phyloP scores from a whole-genome alignment of 1,140 invertebrate genomes.

The Hermetia illucens region DNA sequence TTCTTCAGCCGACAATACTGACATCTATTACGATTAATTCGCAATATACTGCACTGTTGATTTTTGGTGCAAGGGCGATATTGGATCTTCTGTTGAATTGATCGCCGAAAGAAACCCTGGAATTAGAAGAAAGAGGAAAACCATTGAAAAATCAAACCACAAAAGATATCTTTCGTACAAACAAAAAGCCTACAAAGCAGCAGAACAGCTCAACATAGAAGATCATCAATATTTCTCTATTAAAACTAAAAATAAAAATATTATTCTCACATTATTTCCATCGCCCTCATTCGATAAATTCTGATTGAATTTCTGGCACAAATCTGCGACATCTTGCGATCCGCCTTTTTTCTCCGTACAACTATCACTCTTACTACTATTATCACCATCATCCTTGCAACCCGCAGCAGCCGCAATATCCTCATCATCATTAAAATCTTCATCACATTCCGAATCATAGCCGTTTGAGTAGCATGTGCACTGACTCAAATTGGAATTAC shows the following conservation, averaged over 20 bases:
- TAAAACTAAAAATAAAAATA: slow-evolving; percentile 4
- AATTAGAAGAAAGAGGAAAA: slow-evolving; percentile 18
- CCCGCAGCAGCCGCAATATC: no score
- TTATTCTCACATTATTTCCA: neutral
- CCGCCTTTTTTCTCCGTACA: no score
- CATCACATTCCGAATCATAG: slow-evolving; percentile 43
- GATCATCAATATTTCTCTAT: slow-evolving; percentile 1
- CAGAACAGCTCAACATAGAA: neutral
- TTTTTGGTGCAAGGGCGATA: slow-evolving; percentile 95
- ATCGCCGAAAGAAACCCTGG: slow-evolving; percentile 74
- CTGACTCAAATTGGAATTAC: slow-evolving; percentile 25
- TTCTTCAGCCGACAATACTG: slow-evolving; percentile 95
- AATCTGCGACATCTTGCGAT: slow-evolving; percentile 17
- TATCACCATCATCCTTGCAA: no score
- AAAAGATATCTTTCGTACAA: neutral
- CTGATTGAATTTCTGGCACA: slow-evolving; percentile 30
- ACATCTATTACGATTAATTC: slow-evolving; percentile 94
- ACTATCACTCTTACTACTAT: no score
- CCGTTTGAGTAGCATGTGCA: neutral
- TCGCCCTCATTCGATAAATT: slow-evolving; percentile 12
- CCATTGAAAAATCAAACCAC: neutral
- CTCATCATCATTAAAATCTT: slow-evolving; percentile 31
- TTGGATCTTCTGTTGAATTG: slow-evolving; percentile 97
- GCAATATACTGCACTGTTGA: slow-evolving; percentile 91
- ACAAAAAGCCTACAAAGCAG: neutral